These are phyloP conservation scores for Leistus spinibarbis DNA, from an alignment of 2,888 invertebrate genomes.

Conservation along the genomic window DNA sequence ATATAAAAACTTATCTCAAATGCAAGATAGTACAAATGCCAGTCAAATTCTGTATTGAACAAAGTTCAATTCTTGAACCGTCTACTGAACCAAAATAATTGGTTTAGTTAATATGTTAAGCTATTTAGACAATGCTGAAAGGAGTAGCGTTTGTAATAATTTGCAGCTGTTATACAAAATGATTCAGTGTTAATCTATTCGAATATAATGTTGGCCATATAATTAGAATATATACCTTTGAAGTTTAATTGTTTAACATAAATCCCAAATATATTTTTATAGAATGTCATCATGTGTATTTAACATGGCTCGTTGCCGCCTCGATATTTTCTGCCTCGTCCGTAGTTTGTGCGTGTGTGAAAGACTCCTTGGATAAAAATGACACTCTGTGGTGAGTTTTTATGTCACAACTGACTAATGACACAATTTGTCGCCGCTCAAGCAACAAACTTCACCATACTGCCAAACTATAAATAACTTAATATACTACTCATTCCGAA, in stretches of 20 bases:
- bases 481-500: not conserved
- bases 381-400: slow-evolving; percentile 51
- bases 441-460: slow-evolving; percentile 47
- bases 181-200: no score
- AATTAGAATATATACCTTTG: not conserved
- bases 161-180: no score
- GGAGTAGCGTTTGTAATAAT: no score
- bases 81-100: no score
- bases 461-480: slow-evolving; percentile 47
- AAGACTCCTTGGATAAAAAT: slow-evolving; percentile 41
- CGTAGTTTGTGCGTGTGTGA: slow-evolving; percentile 18
- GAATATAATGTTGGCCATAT: no score
- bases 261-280: not conserved
- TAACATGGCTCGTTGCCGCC: not conserved
- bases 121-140: no score
- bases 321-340: not conserved
- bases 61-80: no score
- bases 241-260: not conserved
- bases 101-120: no score
- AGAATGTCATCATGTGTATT: not conserved
- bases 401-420: slow-evolving; percentile 51
- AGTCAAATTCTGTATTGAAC: no score
- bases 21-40: no score
- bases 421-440: slow-evolving; percentile 52
- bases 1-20: no score